Percentiles rank a stretch among this genome's conserved stretches.
phyloP scores from a whole-genome alignment of 2,113 vertebrate species.

The Nasalis larvatus region DNA sequence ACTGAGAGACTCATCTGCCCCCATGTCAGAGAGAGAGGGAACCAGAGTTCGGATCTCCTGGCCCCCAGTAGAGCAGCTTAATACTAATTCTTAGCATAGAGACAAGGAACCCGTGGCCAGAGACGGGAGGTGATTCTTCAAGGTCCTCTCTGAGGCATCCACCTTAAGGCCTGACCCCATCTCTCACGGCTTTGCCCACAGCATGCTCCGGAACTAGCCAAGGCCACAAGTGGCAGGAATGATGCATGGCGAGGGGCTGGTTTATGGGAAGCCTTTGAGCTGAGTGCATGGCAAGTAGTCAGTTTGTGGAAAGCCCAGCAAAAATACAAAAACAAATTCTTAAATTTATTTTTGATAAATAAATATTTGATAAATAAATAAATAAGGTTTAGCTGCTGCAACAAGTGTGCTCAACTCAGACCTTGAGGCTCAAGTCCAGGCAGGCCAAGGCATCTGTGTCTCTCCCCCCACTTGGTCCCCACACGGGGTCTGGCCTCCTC shows the following conservation, averaged over 20 bases:
- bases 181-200: fast-evolving
- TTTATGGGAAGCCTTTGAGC: not conserved
- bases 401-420: not conserved
- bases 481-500: too few species aligned
- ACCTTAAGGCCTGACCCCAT: fast-evolving
- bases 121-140: not conserved
- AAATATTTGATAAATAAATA: too few species aligned
- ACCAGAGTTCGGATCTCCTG: not conserved
- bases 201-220: fast-evolving
- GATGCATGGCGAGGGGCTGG: fast-evolving
- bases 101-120: not conserved
- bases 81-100: not conserved
- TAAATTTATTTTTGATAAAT: too few species aligned
- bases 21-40: not conserved
- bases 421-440: not conserved
- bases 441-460: not conserved
- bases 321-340: not conserved
- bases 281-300: not conserved
- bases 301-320: not conserved
- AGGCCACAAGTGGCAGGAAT: not conserved
- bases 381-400: not conserved
- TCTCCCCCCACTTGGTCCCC: fast-evolving
- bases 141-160: fast-evolving
- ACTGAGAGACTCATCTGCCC: not conserved
- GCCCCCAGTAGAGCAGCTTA: not conserved